Conservation (phyloP, 2,888 invertebrate genomes). For the Brenthis ino region DNA sequence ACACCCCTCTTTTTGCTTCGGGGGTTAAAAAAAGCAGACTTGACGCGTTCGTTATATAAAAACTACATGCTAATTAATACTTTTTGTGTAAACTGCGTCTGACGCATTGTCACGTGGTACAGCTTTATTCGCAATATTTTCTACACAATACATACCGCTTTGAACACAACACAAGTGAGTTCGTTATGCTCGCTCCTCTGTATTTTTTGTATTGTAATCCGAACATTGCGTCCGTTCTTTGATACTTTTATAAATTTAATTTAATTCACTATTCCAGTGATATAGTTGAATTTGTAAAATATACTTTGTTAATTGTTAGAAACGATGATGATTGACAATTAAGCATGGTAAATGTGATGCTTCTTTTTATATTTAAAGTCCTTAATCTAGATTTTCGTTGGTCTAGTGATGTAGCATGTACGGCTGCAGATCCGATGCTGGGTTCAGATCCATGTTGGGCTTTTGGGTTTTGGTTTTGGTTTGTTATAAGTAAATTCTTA, state of each 20-base stretch:
- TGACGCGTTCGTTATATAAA: not conserved
- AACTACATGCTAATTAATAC: slow-evolving; percentile 3
- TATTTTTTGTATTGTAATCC: slow-evolving; percentile 38
- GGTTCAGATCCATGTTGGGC: too few relatives aligned
- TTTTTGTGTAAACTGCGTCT: not conserved
- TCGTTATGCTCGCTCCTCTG: slow-evolving; percentile 51
- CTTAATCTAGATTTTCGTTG: too few relatives aligned
- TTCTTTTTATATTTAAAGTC: too few relatives aligned
- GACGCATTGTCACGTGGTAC: slow-evolving; percentile 9
- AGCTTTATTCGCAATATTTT: slow-evolving; percentile 18
- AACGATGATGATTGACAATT: too few relatives aligned
- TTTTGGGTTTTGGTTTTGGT: too few relatives aligned
- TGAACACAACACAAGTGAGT: slow-evolving; percentile 57
- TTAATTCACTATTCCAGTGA: not conserved
- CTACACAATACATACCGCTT: slow-evolving; percentile 43
- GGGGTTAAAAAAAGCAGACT: not conserved
- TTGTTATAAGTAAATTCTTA: too few relatives aligned
- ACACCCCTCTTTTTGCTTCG: too few relatives aligned
- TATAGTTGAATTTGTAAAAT: not conserved
- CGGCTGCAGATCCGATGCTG: too few relatives aligned
- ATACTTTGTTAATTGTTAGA: too few relatives aligned
- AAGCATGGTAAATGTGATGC: too few relatives aligned
- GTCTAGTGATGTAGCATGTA: too few relatives aligned
- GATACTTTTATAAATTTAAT: slow-evolving; percentile 17
- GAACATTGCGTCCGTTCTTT: slow-evolving; percentile 19